Evolutionary conservation across 2,888 invertebrate genomes (phyloP).

Genomic region (Seira ritae): DNA sequence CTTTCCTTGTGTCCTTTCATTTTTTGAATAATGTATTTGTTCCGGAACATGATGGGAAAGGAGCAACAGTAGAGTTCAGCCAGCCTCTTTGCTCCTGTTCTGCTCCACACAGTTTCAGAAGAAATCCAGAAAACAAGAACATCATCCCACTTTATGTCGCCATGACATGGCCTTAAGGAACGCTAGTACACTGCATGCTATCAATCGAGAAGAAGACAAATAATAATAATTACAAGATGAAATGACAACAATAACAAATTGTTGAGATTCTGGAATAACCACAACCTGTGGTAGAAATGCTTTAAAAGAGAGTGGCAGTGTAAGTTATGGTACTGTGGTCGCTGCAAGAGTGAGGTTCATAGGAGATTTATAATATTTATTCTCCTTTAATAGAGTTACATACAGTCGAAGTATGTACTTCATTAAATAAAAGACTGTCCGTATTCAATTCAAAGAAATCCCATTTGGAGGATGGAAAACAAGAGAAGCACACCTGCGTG

Average conservation of each 20-base stretch:
- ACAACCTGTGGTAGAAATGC: neutral
- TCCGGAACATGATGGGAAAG: no score
- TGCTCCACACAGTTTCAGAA: neutral
- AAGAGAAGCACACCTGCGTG: conserved; percentile 25
- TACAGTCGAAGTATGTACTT: no score
- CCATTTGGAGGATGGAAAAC: neutral
- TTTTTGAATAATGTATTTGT: no score
- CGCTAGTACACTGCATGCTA: neutral
- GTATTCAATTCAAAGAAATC: conserved; percentile 8
- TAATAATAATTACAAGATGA: neutral
- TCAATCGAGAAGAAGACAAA: neutral
- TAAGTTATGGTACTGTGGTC: neutral
- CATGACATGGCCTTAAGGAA: neutral
- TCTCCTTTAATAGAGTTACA: no score
- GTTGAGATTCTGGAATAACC: neutral
- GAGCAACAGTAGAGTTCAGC: no score
- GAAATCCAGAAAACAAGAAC: neutral
- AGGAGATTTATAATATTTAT: no score
- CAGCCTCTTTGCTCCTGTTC: no score
- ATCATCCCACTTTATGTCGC: neutral
- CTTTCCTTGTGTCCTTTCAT: no score
- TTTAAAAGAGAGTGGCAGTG: neutral
- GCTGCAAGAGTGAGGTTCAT: neutral
- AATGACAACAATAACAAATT: neutral
- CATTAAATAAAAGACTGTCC: neutral